Evolutionary conservation across 2,888 invertebrate genomes (phyloP), one percentile per base, ranked within the genome.

Genomic region (Allacma fusca): DNA sequence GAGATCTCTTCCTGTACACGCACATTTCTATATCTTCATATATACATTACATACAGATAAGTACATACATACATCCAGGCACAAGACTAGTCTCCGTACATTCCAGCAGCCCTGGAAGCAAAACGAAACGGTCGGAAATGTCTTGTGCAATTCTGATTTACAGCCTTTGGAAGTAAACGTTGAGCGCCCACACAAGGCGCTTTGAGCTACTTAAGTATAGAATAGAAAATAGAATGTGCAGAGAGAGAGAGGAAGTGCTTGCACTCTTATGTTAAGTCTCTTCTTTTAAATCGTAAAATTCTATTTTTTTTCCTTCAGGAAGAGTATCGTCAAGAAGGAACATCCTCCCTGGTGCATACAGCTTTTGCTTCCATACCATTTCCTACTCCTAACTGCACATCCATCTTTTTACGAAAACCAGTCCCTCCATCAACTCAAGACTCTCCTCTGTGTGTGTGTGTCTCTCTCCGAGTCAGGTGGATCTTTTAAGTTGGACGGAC

Each of bases 101-200:
- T 50, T 13, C n/a, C 50, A 50, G n/a, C n/a, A n/a, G n/a, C n/a
- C n/a, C 50, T 50, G 2, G 2, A 9, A n/a, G 50, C 19, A 50
- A 12, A 50, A 50, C 19, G n/a, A 19, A 13, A 5, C n/a, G 2
- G 1, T 50, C 19, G 5, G 50, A n/a, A n/a, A 19, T 50, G 16
- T 29, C 68, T 44, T 70, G 4, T 24, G 44, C 43, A 44, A 70
- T 70, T 70, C 44, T 43, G 44, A 70, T 70, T 70, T 70, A 70
- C 44, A 43, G 26, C 69, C 44, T 24, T 43, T 44, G 40, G 34
- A 50, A 13, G 50, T 50, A 50, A 50, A 50, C 19, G 7, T 13
- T 50, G 16, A 50, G 50, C 50, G 50, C 50, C 50, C 50, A 50
- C 50, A 50, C 50, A 50, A 50, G 50, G 4, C 50, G 9, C n/a